Conservation (phyloP, 2,113 vertebrate genomes). For the Gymnogyps californianus region DNA sequence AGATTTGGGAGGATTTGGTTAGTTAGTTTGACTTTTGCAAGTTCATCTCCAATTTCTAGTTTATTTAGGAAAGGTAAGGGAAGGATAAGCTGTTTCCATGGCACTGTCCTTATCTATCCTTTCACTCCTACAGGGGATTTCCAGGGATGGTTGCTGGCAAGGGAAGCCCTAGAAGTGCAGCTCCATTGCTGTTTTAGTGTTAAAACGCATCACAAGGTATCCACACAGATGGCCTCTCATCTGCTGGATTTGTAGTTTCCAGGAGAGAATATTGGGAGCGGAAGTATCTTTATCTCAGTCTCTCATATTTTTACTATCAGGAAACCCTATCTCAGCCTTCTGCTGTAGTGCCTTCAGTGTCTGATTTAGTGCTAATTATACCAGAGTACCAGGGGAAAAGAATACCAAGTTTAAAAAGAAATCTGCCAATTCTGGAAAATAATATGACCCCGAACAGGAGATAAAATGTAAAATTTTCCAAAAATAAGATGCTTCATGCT, state of each 20-base stretch:
- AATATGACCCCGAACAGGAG: conserved; percentile 23
- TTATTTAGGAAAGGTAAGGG: not conserved
- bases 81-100: conserved; percentile 34
- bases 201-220: conserved; percentile 59
- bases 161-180: conserved; percentile 46
- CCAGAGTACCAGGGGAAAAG: not conserved
- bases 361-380: conserved; percentile 57
- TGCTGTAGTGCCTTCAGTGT: conserved; percentile 34
- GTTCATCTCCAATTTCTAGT: not conserved
- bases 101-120: conserved; percentile 46
- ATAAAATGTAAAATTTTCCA: conserved; percentile 11
- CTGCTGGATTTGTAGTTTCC: conserved; percentile 56
- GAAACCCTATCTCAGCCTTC: conserved; percentile 48
- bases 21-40: not conserved
- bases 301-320: conserved; percentile 50
- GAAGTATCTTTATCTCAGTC: conserved; percentile 47
- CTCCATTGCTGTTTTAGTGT: conserved; percentile 40
- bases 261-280: conserved; percentile 36
- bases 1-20: not conserved
- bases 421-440: conserved; percentile 38
- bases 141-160: conserved; percentile 51
- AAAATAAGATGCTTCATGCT: not conserved
- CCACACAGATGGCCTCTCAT: conserved; percentile 64
- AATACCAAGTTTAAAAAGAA: conserved; percentile 20
- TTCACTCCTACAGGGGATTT: conserved; percentile 57